phyloP scores from a whole-genome alignment of 2,888 invertebrate genomes.

The Linnaemya tessellans region DNA sequence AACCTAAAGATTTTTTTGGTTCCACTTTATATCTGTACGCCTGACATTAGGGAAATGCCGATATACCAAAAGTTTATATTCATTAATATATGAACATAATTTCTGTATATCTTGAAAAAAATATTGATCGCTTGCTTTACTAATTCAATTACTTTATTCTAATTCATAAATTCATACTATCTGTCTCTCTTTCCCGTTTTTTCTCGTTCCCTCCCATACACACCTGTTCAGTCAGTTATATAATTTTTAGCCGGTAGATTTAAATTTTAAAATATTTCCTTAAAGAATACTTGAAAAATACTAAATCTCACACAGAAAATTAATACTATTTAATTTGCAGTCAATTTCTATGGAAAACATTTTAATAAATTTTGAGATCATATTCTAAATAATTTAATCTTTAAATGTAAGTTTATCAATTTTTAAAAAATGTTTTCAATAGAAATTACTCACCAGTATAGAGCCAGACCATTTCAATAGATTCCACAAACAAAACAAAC shows the following conservation, averaged over 20 bases:
- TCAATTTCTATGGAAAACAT: constrained; percentile 68
- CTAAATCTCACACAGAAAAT: constrained; percentile 12
- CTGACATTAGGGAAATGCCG: too few species aligned
- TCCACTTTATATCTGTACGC: too few species aligned
- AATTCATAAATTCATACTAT: too few species aligned
- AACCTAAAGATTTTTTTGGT: too few species aligned
- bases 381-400: constrained; percentile 73
- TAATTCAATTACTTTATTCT: too few species aligned
- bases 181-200: neutral
- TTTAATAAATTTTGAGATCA: constrained; percentile 68
- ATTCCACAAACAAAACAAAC: neutral
- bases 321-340: neutral
- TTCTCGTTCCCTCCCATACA: neutral
- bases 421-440: constrained; percentile 67
- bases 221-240: neutral
- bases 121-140: too few species aligned
- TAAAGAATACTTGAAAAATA: constrained; percentile 3
- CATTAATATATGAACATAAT: too few species aligned
- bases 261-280: constrained; percentile 4
- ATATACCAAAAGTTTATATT: too few species aligned
- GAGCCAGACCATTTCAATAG: constrained; percentile 9
- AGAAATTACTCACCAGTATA: constrained; percentile 47
- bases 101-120: too few species aligned
- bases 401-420: constrained; percentile 72
- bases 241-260: constrained; percentile 47